Conservation (phyloP, 2,797 vertebrate species). For the Ctenochaetus hawaiiensis region DNA sequence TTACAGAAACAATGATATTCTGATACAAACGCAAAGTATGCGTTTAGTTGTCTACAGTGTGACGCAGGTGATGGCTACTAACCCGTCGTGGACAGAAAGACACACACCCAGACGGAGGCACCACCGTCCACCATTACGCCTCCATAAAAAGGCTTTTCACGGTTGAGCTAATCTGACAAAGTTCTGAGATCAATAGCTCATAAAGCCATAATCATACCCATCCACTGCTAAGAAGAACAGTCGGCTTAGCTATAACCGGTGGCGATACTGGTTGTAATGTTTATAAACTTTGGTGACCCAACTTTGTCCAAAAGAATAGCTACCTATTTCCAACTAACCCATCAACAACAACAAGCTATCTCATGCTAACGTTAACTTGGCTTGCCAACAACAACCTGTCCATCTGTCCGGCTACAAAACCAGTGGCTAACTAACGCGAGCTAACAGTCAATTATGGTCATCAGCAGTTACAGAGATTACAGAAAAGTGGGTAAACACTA, state of each 20-base stretch:
- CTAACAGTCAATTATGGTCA: slow-evolving; percentile 53
- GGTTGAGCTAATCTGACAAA: slow-evolving; percentile 84
- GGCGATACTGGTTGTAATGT: not conserved
- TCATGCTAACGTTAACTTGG: slow-evolving; percentile 80
- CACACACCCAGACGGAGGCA: slow-evolving; percentile 67
- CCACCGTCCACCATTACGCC: slow-evolving; percentile 79
- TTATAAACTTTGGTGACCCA: slow-evolving; percentile 48
- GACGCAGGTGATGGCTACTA: slow-evolving; percentile 53
- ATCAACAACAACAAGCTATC: slow-evolving; percentile 80
- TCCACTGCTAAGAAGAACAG: slow-evolving; percentile 2
- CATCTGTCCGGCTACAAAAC: slow-evolving; percentile 75
- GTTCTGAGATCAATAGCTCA: slow-evolving; percentile 76
- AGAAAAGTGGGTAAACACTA: not conserved
- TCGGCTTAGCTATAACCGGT: not conserved
- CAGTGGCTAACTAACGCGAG: slow-evolving; percentile 70
- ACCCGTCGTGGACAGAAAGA: slow-evolving; percentile 60
- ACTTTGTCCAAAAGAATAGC: slow-evolving; percentile 44
- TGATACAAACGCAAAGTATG: slow-evolving; percentile 17
- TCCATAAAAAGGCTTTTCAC: slow-evolving; percentile 81
- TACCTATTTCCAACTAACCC: slow-evolving; percentile 51
- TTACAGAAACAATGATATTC: slow-evolving; percentile 11
- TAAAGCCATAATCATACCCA: slow-evolving; percentile 44
- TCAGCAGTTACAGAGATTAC: not conserved
- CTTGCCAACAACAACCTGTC: slow-evolving; percentile 83
- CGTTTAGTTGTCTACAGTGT: slow-evolving; percentile 6